phyloP scores from a whole-genome alignment of 2,888 invertebrate species.

The Litoditis marina region DNA sequence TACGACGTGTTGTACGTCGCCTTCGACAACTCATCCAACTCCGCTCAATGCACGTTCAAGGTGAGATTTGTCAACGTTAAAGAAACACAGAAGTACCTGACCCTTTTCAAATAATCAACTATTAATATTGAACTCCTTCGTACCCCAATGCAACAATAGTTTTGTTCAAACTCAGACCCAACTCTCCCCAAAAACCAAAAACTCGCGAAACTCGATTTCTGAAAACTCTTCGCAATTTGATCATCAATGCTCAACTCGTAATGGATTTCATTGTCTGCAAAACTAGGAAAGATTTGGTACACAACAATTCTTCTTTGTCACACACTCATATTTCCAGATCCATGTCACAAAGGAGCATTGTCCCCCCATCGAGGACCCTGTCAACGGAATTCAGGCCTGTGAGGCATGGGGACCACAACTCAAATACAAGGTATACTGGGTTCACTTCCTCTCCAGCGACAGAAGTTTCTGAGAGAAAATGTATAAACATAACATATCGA shows the following conservation, averaged over 20 bases:
- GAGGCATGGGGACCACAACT: conserved; percentile 94
- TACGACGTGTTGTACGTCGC: conserved; percentile 60
- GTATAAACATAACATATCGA: too few relatives aligned
- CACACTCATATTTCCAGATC: conserved; percentile 27
- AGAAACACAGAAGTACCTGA: too few relatives aligned
- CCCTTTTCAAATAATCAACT: background rate
- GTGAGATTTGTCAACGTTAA: conserved; percentile 17
- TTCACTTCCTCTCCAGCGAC: too few relatives aligned
- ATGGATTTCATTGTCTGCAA: too few relatives aligned
- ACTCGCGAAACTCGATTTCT: too few relatives aligned
- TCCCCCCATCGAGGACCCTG: conserved; percentile 80
- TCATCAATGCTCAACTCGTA: too few relatives aligned
- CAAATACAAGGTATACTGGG: conserved; percentile 40
- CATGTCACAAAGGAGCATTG: conserved; percentile 79
- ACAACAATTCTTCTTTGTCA: background rate
- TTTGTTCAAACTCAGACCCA: too few relatives aligned
- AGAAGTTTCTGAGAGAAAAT: too few relatives aligned
- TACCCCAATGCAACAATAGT: background rate
- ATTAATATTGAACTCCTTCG: background rate
- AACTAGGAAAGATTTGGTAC: too few relatives aligned
- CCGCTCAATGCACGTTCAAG: conserved; percentile 58
- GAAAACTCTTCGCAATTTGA: too few relatives aligned
- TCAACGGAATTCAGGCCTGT: conserved; percentile 85
- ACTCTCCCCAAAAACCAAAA: too few relatives aligned
- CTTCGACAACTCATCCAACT: conserved; percentile 53